Base-by-base conservation (phyloP, 2,113 vertebrate genomes). In the Tringa solitaria region DNA sequence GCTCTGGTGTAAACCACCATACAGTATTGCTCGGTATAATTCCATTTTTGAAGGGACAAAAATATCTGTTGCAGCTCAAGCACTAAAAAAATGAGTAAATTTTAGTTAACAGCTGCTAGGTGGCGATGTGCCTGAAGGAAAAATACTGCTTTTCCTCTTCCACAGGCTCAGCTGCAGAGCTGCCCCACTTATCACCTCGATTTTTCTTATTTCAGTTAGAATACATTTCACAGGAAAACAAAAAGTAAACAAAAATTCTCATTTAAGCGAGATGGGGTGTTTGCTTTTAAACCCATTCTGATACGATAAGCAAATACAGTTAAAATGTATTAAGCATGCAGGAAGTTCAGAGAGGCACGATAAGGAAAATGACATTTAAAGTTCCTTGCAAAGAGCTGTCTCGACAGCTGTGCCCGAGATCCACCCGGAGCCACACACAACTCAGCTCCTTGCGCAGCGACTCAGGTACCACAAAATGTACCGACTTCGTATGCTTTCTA, bases 91-190 rank as follows among this genome's bases (percentile, higher is more conserved):
- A 53, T 6, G 14, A 53, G 68, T 13, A 48, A 5, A 15, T 23
- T 68, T 5, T 37, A 67, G 68, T 14, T 37, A 45, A 22, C 46
- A 60, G 76, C 75, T 95, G 96, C 88, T 93, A 94, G 95, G 83
- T 93, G 95, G 95, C 69, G 65, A 87, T 90, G 54, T 96, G 72
- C 92, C 87, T 94, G 86, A 95, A 84, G 73, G 69, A 35, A 87
- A 82, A 84, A 51, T 6, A 19, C 26, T 26, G 48, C 33, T 67
- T 50, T 35, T 59, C 22, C 37, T 64, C 53, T 56, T 22, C 53
- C 23, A 12, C n/a, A 37, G 15, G 3, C 26, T 27, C 53, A 41
- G 6, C 28, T 41, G 59, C 69, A 67, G 12, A 53, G 35, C 1
- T 61, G 50, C 70, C 48, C 37, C 50, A 21, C 72, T 46, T 30